Conservation (phyloP, 2,888 invertebrate species). For the Apodemia mormo region DNA sequence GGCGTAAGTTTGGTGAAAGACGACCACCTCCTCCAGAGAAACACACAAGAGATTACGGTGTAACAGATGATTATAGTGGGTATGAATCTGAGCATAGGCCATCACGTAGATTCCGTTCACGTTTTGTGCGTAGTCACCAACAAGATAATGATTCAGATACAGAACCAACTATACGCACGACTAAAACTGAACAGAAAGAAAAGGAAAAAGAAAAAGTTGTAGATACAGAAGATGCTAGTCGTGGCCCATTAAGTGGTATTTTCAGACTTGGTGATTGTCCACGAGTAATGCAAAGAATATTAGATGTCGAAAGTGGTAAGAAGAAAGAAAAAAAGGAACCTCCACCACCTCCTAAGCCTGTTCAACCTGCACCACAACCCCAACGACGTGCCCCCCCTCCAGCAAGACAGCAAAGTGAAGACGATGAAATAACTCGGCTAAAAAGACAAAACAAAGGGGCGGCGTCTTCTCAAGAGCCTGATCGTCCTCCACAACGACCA, state of each 20-base stretch:
- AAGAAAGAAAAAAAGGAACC: constrained; percentile 90
- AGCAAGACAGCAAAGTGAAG: constrained; percentile 91
- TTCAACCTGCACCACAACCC: constrained; percentile 74
- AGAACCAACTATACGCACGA: constrained; percentile 83
- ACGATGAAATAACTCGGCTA: constrained; percentile 93
- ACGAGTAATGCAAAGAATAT: constrained; percentile 92
- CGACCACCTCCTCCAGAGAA: constrained; percentile 77
- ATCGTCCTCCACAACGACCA: constrained; percentile 75
- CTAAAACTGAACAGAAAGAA: constrained; percentile 84
- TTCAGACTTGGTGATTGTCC: constrained; percentile 93
- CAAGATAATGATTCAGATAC: constrained; percentile 90
- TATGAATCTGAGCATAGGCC: constrained; percentile 85
- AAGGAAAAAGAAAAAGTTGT: constrained; percentile 87
- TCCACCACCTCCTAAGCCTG: constrained; percentile 78
- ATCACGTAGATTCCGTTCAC: constrained; percentile 86
- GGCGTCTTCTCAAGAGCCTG: constrained; percentile 83
- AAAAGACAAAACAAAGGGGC: constrained; percentile 92
- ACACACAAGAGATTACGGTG: constrained; percentile 82
- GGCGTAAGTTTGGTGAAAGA: constrained; percentile 90
- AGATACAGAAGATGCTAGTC: constrained; percentile 94
- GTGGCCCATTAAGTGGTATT: constrained; percentile 93
- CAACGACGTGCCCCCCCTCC: constrained; percentile 83
- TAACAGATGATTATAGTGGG: constrained; percentile 85
- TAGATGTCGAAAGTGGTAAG: constrained; percentile 88
- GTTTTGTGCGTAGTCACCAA: constrained; percentile 85